Percentiles rank a stretch among this genome's conserved stretches.
Evolutionary conservation across 2,797 vertebrate genomes (phyloP).

Genomic region (Xenopus petersii): DNA sequence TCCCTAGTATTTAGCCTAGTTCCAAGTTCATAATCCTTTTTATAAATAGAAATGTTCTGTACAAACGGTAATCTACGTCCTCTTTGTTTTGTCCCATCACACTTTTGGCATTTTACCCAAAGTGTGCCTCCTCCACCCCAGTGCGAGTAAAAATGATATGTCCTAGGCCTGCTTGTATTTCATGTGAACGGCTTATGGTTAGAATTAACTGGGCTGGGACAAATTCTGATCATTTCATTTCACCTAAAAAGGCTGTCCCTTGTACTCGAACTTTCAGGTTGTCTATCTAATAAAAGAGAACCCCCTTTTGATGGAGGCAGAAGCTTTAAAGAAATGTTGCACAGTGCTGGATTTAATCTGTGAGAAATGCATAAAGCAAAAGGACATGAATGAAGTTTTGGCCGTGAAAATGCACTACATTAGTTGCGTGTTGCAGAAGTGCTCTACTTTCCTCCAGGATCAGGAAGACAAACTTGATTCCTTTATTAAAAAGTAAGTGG

Average conservation of each 20-base stretch:
- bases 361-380: constrained; percentile 95
- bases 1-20: too few relatives aligned
- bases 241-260: not conserved
- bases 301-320: constrained; percentile 80
- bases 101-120: too few relatives aligned
- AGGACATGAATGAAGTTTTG: constrained; percentile 96
- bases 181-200: too few relatives aligned
- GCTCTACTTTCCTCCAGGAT: constrained; percentile 81
- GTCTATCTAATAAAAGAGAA: constrained; percentile 90
- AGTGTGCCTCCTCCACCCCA: too few relatives aligned
- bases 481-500: constrained; percentile 81
- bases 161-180: too few relatives aligned
- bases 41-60: too few relatives aligned
- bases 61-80: too few relatives aligned
- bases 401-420: constrained; percentile 98
- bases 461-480: constrained; percentile 84
- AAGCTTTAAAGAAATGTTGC: constrained; percentile 83
- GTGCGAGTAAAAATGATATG: too few relatives aligned
- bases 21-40: too few relatives aligned
- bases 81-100: too few relatives aligned
- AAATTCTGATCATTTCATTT: not conserved
- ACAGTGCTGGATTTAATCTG: constrained; percentile 91
- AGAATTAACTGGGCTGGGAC: too few relatives aligned
- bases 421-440: constrained; percentile 91
- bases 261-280: constrained; percentile 67